Conservation (phyloP, 2,888 invertebrate species). For the Argyresthia albistria region DNA sequence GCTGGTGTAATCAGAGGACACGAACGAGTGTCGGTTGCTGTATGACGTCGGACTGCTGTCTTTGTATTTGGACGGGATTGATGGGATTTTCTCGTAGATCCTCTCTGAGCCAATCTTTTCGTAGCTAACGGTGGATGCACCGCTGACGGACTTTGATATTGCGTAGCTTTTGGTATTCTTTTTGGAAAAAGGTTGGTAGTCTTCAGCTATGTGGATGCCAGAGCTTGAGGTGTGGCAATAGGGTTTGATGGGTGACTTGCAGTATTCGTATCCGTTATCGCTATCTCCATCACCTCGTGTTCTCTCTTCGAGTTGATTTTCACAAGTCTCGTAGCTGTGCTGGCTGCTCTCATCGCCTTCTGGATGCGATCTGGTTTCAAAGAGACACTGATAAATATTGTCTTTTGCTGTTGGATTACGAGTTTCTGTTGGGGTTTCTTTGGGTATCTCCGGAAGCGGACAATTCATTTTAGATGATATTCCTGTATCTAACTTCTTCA, state of each 20-base stretch:
- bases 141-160: slow-evolving; percentile 58
- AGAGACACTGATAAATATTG: slow-evolving; percentile 58
- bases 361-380: slow-evolving; percentile 61
- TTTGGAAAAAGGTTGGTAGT: slow-evolving; percentile 46
- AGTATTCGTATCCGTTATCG: slow-evolving; percentile 66
- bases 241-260: slow-evolving; percentile 57
- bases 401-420: slow-evolving; percentile 23
- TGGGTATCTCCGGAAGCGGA: slow-evolving; percentile 64
- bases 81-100: slow-evolving; percentile 61
- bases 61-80: slow-evolving; percentile 40
- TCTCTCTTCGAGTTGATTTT: slow-evolving; percentile 49
- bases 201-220: slow-evolving; percentile 67
- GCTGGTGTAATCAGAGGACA: slow-evolving; percentile 46
- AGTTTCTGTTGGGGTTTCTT: slow-evolving; percentile 17
- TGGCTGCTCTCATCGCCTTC: slow-evolving; percentile 63
- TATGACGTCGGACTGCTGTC: slow-evolving; percentile 44
- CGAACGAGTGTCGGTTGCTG: slow-evolving; percentile 49
- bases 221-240: slow-evolving; percentile 54
- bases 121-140: slow-evolving; percentile 57
- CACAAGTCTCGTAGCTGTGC: slow-evolving; percentile 69
- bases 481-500: slow-evolving; percentile 35
- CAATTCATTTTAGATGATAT: slow-evolving; percentile 52
- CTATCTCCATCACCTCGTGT: slow-evolving; percentile 61
- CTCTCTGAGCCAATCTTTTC: slow-evolving; percentile 62
- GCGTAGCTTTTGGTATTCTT: slow-evolving; percentile 43